phyloP scores from a whole-genome alignment of 2,113 vertebrate genomes.

The Copsychus sechellarum region DNA sequence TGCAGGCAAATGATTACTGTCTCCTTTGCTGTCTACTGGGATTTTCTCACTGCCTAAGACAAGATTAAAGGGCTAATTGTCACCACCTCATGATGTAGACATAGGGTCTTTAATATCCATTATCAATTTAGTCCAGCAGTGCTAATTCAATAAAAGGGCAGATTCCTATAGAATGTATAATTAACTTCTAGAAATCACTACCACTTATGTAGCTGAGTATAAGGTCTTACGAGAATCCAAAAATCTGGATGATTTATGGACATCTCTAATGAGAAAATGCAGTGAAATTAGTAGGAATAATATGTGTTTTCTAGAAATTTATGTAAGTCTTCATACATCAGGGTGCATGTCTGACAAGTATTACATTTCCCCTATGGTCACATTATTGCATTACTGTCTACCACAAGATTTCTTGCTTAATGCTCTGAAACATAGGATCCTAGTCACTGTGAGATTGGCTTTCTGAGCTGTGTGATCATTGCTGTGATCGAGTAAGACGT shows the following conservation, averaged over 20 bases:
- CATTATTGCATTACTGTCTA: constrained; percentile 28
- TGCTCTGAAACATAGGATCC: not conserved
- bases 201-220: not conserved
- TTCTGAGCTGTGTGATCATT: not conserved
- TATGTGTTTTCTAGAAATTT: not conserved
- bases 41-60: not conserved
- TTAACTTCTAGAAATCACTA: not conserved
- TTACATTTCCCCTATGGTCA: not conserved
- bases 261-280: constrained; percentile 2
- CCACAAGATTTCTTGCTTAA: constrained; percentile 16
- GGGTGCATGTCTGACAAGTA: not conserved
- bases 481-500: not conserved
- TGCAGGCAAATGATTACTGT: not conserved
- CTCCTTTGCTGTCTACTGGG: not conserved
- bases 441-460: not conserved
- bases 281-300: not conserved
- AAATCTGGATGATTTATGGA: not conserved
- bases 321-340: not conserved
- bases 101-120: not conserved
- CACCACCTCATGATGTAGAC: not conserved
- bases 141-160: not conserved
- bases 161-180: not conserved
- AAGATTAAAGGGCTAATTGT: not conserved
- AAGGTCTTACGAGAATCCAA: not conserved
- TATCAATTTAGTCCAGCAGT: not conserved